Conservation (phyloP, 1,140 invertebrate species). For the Drosophila orena region DNA sequence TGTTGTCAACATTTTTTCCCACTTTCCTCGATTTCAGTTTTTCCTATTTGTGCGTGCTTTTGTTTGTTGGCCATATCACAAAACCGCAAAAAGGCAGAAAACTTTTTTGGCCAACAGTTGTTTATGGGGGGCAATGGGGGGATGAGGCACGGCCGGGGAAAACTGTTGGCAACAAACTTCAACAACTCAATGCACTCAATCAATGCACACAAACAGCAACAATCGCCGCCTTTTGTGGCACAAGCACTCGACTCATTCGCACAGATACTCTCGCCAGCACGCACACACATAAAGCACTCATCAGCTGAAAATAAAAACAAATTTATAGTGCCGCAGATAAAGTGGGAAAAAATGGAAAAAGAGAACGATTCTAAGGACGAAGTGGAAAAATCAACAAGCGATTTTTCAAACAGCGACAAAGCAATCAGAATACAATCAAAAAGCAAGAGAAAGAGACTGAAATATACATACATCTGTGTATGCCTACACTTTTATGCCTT, state of each 20-base stretch:
- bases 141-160: background rate
- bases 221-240: conserved; percentile 68
- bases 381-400: conserved; percentile 77
- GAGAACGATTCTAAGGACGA: conserved; percentile 35
- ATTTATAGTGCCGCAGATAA: conserved; percentile 70
- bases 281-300: conserved; percentile 55
- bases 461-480: conserved; percentile 34
- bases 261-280: conserved; percentile 43
- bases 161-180: conserved; percentile 62
- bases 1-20: conserved; percentile 63
- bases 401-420: conserved; percentile 61
- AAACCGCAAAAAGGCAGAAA: conserved; percentile 76
- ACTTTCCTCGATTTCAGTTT: conserved; percentile 20
- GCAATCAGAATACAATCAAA: conserved; percentile 43
- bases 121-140: conserved; percentile 19
- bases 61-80: conserved; percentile 64
- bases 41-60: conserved; percentile 37
- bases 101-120: conserved; percentile 63
- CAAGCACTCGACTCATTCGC: conserved; percentile 70
- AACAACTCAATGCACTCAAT: conserved; percentile 83
- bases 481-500: conserved; percentile 54
- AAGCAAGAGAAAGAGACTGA: conserved; percentile 27
- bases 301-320: conserved; percentile 40
- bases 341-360: conserved; percentile 40
- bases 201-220: conserved; percentile 68